Evolutionary conservation across 2,888 invertebrate genomes (phyloP).

Genomic region (Luffia ferchaultella): DNA sequence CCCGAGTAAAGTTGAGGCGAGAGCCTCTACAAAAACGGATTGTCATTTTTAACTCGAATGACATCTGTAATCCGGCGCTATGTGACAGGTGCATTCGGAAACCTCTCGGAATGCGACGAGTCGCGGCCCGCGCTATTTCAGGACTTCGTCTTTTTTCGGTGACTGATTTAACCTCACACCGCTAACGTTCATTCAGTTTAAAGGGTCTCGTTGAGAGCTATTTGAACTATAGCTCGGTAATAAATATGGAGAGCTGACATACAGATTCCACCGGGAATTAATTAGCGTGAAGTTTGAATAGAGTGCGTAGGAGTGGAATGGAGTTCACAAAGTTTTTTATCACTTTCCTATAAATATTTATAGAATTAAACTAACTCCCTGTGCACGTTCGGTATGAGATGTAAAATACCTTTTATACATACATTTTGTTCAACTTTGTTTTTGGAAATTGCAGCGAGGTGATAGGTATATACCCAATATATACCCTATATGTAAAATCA

Average conservation of each 20-base stretch:
- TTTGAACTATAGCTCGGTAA: not conserved
- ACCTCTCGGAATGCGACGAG: not conserved
- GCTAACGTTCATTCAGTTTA: not conserved
- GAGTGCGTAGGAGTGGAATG: not conserved
- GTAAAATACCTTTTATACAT: too few relatives aligned
- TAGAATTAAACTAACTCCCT: too few relatives aligned
- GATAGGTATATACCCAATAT: too few relatives aligned
- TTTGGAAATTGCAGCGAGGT: too few relatives aligned
- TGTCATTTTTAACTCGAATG: not conserved
- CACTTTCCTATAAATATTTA: too few relatives aligned
- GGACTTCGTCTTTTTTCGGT: not conserved
- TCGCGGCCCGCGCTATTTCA: not conserved
- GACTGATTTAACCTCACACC: not conserved
- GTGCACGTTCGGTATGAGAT: too few relatives aligned
- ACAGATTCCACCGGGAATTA: not conserved
- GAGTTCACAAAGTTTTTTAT: too few relatives aligned
- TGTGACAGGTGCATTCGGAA: not conserved
- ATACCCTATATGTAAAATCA: too few relatives aligned
- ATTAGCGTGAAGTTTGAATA: not conserved
- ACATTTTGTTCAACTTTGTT: too few relatives aligned
- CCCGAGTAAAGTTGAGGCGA: too few relatives aligned
- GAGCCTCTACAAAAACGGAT: too few relatives aligned
- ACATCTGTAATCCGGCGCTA: not conserved
- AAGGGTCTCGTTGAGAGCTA: not conserved
- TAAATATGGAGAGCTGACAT: not conserved